A percentile compares a stretch with the other conserved stretches of the same genome.
Evolutionary conservation across 92 coral and sea anemone species (phyloP).

Genomic region (Palythoa grandis): DNA sequence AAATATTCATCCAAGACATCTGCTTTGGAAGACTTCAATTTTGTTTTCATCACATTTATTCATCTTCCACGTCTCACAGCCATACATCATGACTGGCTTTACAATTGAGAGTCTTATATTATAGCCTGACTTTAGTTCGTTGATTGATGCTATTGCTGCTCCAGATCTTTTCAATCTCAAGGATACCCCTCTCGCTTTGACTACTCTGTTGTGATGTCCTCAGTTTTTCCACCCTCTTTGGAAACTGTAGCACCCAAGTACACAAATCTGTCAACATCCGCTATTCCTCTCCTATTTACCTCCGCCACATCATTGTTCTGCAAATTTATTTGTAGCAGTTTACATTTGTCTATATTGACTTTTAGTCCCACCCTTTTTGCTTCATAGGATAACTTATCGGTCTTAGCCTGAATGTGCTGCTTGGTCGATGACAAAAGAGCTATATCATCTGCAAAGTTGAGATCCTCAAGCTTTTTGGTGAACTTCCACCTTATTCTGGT

Average conservation of each 20-base stretch:
- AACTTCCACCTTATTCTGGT: too few relatives aligned
- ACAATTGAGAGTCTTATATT: too few relatives aligned
- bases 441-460: background rate
- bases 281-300: background rate
- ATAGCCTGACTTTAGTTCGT: too few relatives aligned
- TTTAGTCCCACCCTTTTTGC: too few relatives aligned
- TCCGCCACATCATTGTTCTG: too few relatives aligned
- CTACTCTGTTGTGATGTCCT: too few relatives aligned
- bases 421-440: background rate
- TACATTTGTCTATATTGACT: background rate
- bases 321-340: background rate
- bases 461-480: background rate
- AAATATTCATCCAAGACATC: too few relatives aligned
- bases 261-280: background rate
- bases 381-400: too few relatives aligned
- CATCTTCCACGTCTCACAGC: background rate
- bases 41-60: background rate
- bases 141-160: too few relatives aligned
- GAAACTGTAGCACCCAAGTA: conserved; percentile 8
- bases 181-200: too few relatives aligned
- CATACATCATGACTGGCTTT: too few relatives aligned
- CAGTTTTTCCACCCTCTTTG: background rate
- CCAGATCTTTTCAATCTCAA: too few relatives aligned
- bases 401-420: background rate
- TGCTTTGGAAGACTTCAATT: background rate